These are phyloP conservation scores for Callipepla californica DNA, from an alignment of 2,113 vertebrate species.

Conservation along the genomic window DNA sequence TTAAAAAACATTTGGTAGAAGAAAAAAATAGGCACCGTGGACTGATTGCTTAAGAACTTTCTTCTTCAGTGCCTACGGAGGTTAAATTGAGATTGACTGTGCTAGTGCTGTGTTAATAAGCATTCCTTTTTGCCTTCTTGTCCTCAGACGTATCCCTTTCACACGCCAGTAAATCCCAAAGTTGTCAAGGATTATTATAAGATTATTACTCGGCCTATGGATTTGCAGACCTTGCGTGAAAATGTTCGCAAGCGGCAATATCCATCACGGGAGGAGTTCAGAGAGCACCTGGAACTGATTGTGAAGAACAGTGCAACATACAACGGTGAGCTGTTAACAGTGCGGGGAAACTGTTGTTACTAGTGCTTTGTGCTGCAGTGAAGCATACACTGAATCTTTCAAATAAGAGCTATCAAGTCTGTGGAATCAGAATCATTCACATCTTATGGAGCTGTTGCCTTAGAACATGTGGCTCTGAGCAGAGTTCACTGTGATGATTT, in stretches of 20 bases:
- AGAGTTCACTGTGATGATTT: neutral
- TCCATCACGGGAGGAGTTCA: conserved; percentile 95
- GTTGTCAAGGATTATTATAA: conserved; percentile 98
- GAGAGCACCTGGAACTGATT: conserved; percentile 93
- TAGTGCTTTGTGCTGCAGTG: neutral
- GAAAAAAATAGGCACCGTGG: accelerated
- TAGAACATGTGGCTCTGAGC: neutral
- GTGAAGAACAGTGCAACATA: conserved; percentile 96
- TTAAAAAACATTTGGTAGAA: neutral
- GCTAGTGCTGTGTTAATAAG: neutral
- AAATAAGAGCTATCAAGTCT: neutral
- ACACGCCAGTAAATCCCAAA: conserved; percentile 96
- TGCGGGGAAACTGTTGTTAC: neutral
- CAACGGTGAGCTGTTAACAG: conserved; percentile 83
- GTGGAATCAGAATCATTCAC: neutral
- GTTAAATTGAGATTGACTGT: neutral
- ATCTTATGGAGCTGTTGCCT: neutral
- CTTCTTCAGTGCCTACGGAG: neutral
- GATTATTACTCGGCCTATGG: conserved; percentile 97
- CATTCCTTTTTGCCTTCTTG: neutral
- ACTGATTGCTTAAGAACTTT: neutral
- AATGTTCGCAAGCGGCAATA: conserved; percentile 95
- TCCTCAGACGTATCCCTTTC: conserved; percentile 94
- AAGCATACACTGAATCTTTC: neutral
- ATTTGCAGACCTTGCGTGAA: conserved; percentile 95